These are phyloP conservation scores for Tyria jacobaeae DNA, from an alignment of 2,888 invertebrate genomes.

Conservation along the genomic window DNA sequence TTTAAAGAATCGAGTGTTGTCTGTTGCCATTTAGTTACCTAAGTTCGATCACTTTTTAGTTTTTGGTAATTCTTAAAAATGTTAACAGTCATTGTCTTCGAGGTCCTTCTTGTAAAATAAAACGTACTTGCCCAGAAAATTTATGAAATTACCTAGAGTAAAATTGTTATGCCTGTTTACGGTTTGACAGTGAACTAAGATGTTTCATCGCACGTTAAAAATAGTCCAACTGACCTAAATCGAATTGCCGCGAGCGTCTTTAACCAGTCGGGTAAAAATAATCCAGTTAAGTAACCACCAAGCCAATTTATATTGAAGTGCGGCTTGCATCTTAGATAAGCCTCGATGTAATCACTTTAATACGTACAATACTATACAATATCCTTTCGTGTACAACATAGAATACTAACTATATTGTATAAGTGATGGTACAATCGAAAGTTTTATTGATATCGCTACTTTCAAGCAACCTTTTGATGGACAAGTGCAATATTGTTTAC, in stretches of 20 bases:
- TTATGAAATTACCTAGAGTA: neutral
- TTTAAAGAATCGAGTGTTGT: too few species aligned
- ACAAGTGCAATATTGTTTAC: too few species aligned
- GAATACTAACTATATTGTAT: neutral
- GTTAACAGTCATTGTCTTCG: too few species aligned
- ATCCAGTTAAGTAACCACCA: constrained; percentile 36
- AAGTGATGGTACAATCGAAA: neutral
- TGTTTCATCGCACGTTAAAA: constrained; percentile 32
- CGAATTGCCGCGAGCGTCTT: constrained; percentile 28
- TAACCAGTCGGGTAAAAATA: constrained; percentile 22
- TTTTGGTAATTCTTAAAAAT: too few species aligned
- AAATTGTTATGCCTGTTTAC: constrained; percentile 2
- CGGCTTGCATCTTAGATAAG: constrained; percentile 9
- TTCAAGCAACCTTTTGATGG: too few species aligned
- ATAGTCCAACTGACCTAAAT: constrained; percentile 44
- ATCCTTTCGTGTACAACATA: neutral
- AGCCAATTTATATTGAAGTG: constrained; percentile 31
- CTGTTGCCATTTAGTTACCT: too few species aligned
- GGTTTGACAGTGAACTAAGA: constrained; percentile 41
- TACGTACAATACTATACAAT: neutral
- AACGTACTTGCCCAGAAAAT: neutral
- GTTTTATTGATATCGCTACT: neutral
- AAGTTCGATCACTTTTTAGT: too few species aligned
- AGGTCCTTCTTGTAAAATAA: too few species aligned
- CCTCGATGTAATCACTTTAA: neutral